Evolutionary conservation across 2,888 invertebrate species (phyloP).

Genomic region (Drosophila parthenogenetica): DNA sequence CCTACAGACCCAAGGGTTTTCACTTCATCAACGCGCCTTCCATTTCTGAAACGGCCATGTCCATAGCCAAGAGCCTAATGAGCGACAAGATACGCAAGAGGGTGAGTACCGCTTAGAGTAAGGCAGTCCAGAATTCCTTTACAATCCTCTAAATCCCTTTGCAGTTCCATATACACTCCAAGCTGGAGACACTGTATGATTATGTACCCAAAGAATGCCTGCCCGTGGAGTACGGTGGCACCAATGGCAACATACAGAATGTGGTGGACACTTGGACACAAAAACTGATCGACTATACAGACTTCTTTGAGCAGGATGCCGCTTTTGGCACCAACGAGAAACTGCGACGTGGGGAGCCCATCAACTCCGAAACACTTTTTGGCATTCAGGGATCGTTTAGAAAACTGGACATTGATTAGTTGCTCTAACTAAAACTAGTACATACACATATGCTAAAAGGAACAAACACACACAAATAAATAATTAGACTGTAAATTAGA

Average conservation of each 20-base stretch:
- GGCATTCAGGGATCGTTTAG: slow-evolving; percentile 84
- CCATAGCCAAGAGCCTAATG: slow-evolving; percentile 87
- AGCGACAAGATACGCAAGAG: slow-evolving; percentile 88
- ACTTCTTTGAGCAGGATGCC: slow-evolving; percentile 83
- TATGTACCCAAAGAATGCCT: slow-evolving; percentile 87
- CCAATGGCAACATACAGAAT: slow-evolving; percentile 86
- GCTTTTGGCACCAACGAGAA: slow-evolving; percentile 83
- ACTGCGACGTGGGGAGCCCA: slow-evolving; percentile 77
- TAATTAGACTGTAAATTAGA: slow-evolving; percentile 13
- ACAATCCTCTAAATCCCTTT: slow-evolving; percentile 75
- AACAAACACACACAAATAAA: slow-evolving; percentile 29
- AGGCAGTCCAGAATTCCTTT: neutral
- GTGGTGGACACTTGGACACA: slow-evolving; percentile 83
- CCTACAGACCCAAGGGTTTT: slow-evolving; percentile 87
- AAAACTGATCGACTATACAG: slow-evolving; percentile 78
- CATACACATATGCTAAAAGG: slow-evolving; percentile 32
- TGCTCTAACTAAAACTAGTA: slow-evolving; percentile 25
- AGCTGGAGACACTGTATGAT: slow-evolving; percentile 87
- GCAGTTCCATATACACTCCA: slow-evolving; percentile 85
- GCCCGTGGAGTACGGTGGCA: slow-evolving; percentile 89
- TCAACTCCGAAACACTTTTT: slow-evolving; percentile 81
- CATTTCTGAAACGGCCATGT: slow-evolving; percentile 87
- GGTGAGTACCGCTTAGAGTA: slow-evolving; percentile 84
- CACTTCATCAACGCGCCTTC: slow-evolving; percentile 88
- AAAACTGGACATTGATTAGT: slow-evolving; percentile 83